Evolutionary conservation across 2,113 vertebrate genomes (phyloP), one percentile per base, ranked within the genome.

Genomic region (Corythornis vintsioides): DNA sequence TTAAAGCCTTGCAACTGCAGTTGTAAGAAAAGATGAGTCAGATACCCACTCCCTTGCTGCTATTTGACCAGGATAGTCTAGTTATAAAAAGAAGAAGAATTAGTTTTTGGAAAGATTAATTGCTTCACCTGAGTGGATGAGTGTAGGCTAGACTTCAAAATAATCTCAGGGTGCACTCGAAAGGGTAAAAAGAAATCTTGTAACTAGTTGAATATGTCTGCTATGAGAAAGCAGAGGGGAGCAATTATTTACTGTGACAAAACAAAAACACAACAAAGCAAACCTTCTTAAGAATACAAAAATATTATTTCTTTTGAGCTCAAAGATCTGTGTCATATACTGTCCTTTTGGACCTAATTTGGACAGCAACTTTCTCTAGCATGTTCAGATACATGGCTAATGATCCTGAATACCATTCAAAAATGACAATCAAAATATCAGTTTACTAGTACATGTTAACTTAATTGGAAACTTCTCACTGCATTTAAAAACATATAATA

Each of bases 1-100:
- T 93, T 76, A 91, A 18, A 82, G 50, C 16, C n/a, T 84, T 87
- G n/a, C 45, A 73, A 85, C 24, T 76, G 85, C 33, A 79, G 21
- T 59, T 72, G 63, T 89, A 92, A 87, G 64, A 87, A 35, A 91
- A 60, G 21, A 82, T 65, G 42, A 91, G 55, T 80, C 57, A 87
- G 69, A 47, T 3, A 45, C 61, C 29, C 59, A 50, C 71, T 89
- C 47, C 64, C n/a, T 69, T 31, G 38, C 42, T 69, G 26, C 25
- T 73, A 15, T 38, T 45, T 18, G 47, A n/a, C 33, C 50, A 29
- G 19, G 40, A 31, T 3, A 42, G 26, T 29, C 42, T 38, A 38
- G 40, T 57, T 76, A 74, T 4, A 29, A n/a, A 57, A 89, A 95
- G 42, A 64, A 69, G 35, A 47, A 79, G 7, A 89, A 79, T 11